Evolutionary conservation across 2,797 vertebrate genomes (phyloP), one percentile per base, ranked within the genome.

Genomic region (Borostomias antarcticus): DNA sequence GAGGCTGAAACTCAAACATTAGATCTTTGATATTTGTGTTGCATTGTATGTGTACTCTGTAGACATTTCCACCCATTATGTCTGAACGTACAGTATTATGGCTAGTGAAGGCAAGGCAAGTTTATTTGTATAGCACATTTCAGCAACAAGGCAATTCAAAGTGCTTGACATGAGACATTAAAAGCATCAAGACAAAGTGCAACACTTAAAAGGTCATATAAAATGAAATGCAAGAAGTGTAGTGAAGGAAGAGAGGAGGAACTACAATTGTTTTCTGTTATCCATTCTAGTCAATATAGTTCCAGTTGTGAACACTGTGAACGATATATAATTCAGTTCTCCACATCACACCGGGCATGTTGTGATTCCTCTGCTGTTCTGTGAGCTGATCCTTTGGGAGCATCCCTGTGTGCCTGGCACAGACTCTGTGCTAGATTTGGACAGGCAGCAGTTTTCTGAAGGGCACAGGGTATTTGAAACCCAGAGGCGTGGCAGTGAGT

Each of bases 401-500:
- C 10, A 64, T 58, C 68, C 23, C 63, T 65, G 26, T 2, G 53
- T 15, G 70, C 23, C 79, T 71, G 79, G 71, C 71, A 70, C 68
- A 57, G 61, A 26, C 61, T 37, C 59, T 1, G 10, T 51, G 72
- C 48, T 75, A 70, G 68, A 74, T 75, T 70, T 80, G 74, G 58
- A 21, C 51, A 23, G 65, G 75, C 69, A 60, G 62, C 69, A 70
- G 66, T 64, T 83, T 82, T 77, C 61, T 76, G 40, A 68, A 75
- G 65, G 70, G 67, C 72, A 66, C 63, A 67, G 66, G 70, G 74
- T 77, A 82, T 78, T 82, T 75, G 52, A 78, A 64, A 65, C 43
- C 19, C 60, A 74, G 63, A 73, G 62, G 63, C 65, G 64, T 37
- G 30, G 51, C 15, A 54, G 57, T 62, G 48, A 15, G 17, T 2